These are phyloP conservation scores for Furnarius figulus DNA, from an alignment of 2,113 vertebrate genomes.

Conservation along the genomic window DNA sequence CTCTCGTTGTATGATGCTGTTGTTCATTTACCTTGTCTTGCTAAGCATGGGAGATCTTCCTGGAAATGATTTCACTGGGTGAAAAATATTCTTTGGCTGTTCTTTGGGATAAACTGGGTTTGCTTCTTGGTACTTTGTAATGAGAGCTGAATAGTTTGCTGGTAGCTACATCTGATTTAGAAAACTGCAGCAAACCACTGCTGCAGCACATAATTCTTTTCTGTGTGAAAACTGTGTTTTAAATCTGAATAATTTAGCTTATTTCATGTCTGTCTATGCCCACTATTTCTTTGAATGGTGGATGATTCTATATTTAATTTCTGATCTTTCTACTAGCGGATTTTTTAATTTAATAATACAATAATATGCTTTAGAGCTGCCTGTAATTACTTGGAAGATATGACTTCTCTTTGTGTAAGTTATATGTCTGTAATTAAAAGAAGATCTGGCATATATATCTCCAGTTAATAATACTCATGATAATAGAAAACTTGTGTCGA, in stretches of 20 bases:
- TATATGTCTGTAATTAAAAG: slow-evolving; percentile 59
- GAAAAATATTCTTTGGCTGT: background rate
- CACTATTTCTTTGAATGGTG: background rate
- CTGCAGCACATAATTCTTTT: background rate
- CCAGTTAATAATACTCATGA: slow-evolving; percentile 15
- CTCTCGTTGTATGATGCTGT: background rate
- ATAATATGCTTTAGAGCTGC: slow-evolving; percentile 35
- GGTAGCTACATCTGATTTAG: background rate
- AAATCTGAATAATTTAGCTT: slow-evolving; percentile 2
- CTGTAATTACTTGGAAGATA: slow-evolving; percentile 59
- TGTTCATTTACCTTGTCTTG: background rate
- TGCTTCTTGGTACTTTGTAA: background rate
- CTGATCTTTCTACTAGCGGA: slow-evolving; percentile 2
- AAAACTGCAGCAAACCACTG: background rate
- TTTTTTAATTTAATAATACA: slow-evolving; percentile 58
- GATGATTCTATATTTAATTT: slow-evolving; percentile 33
- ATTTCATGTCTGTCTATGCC: background rate
- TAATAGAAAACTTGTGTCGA: slow-evolving; percentile 33
- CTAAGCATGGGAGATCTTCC: background rate
- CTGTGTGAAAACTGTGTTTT: background rate
- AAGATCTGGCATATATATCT: slow-evolving; percentile 39
- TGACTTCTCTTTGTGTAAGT: slow-evolving; percentile 45
- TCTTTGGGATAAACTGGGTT: background rate
- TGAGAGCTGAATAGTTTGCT: background rate
- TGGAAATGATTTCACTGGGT: background rate